Conservation (phyloP, 2,797 vertebrate genomes). For the Propithecus perrieri region DNA sequence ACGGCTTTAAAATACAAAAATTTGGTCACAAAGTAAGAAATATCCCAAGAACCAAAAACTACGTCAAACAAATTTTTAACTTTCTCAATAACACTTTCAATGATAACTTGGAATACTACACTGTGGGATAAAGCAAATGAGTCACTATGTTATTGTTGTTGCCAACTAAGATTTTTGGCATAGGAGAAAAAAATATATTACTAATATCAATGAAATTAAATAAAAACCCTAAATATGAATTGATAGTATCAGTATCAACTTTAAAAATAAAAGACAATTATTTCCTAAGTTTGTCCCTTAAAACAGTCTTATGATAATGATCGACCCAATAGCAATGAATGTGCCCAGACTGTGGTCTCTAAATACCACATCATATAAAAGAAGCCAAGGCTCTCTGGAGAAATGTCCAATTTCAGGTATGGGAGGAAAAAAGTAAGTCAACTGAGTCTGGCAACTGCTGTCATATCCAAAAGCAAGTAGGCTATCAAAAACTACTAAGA, state of each 20-base stretch:
- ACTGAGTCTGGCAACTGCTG: not conserved
- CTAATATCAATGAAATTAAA: not conserved
- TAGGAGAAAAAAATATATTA: not conserved
- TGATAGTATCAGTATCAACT: not conserved
- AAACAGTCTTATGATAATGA: not conserved
- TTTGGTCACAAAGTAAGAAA: not conserved
- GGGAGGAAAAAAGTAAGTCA: not conserved
- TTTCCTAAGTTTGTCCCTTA: not conserved
- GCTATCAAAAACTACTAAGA: not conserved
- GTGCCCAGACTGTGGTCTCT: not conserved
- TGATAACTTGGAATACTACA: not conserved
- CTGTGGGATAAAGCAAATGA: not conserved
- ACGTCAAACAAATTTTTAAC: not conserved
- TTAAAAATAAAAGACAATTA: not conserved
- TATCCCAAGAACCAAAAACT: not conserved
- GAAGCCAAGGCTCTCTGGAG: not conserved
- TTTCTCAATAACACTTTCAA: not conserved
- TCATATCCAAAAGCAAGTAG: not conserved
- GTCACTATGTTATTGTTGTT: not conserved
- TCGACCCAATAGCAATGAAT: not conserved
- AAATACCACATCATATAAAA: not conserved
- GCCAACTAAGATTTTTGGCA: not conserved
- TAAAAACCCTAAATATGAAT: conserved; percentile 20
- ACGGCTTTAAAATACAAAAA: not conserved
- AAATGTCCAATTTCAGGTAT: not conserved